Percentiles rank a stretch among this genome's conserved stretches.
phyloP scores from a whole-genome alignment of 1,140 invertebrate species.

The silkworm (Bombyx mori) region ASM3026992v2 NC_085121.1:4625501-4626000 shows the following conservation, averaged over 20 bases:
- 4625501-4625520: conserved; percentile 6
- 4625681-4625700: no score
- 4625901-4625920: conserved; percentile 37
- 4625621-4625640: neutral
- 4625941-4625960: conserved; percentile 12
- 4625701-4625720: neutral
- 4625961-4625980: conserved; percentile 15
- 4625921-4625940: conserved; percentile 25
- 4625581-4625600: conserved; percentile 48
- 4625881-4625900: conserved; percentile 34
- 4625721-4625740: neutral
- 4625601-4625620: conserved; percentile 1
- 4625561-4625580: conserved; percentile 39
- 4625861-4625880: conserved; percentile 48
- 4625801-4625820: conserved; percentile 49
- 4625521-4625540: conserved; percentile 11
- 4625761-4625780: conserved; percentile 24
- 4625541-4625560: conserved; percentile 9
- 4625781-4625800: conserved; percentile 27
- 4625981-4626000: conserved; percentile 32
- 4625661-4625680: no score
- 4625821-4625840: conserved; percentile 32
- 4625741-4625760: neutral
- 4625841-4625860: conserved; percentile 38
- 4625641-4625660: no score